Percentiles rank a stretch among this genome's conserved stretches.
Evolutionary conservation across 2,797 vertebrate species (phyloP).

Genomic region (Chromobotia macracanthus): DNA sequence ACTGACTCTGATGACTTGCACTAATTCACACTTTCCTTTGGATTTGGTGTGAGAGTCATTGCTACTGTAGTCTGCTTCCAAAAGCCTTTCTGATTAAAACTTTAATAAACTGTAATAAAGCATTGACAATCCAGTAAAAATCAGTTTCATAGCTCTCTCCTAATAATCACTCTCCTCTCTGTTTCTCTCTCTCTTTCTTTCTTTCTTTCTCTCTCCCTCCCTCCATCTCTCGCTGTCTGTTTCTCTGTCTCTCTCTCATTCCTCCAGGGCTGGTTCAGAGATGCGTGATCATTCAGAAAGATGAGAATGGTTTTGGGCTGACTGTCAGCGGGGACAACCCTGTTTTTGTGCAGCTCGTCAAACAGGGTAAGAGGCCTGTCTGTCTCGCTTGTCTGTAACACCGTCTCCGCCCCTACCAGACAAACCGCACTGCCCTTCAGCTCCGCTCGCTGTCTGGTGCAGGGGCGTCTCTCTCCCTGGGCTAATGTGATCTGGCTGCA

Average conservation of each 20-base stretch:
- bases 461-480: not conserved
- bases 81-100: constrained; percentile 2
- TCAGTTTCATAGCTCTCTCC: not conserved
- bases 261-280: constrained; percentile 91
- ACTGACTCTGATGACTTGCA: not conserved
- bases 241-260: not conserved
- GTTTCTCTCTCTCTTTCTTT: not conserved
- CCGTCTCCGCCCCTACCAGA: not conserved
- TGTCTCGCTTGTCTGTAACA: not conserved
- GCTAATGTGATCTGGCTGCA: constrained; percentile 48
- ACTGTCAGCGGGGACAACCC: constrained; percentile 98
- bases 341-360: constrained; percentile 97
- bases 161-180: not conserved
- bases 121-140: constrained; percentile 9
- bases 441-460: not conserved
- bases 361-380: constrained; percentile 84
- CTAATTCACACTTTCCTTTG: not conserved
- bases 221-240: too few species aligned
- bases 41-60: not conserved
- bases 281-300: constrained; percentile 95
- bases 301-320: constrained; percentile 95
- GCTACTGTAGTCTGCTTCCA: not conserved
- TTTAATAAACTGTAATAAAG: constrained; percentile 11
- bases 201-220: too few species aligned
- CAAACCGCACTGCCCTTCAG: not conserved